Conservation (phyloP, 1,140 invertebrate species). For the Aphelinus certus region DNA sequence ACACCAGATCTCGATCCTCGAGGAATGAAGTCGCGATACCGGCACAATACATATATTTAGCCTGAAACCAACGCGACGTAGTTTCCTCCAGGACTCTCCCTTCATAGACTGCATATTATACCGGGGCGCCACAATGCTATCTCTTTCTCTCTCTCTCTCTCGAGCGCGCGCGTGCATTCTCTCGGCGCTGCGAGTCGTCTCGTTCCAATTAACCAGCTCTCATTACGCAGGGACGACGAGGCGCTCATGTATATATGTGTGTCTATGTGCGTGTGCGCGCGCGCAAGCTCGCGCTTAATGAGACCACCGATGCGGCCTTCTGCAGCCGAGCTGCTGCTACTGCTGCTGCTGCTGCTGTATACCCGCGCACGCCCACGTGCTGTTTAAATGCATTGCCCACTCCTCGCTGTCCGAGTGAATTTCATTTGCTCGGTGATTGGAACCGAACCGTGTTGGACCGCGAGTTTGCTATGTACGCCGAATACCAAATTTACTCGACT, state of each 20-base stretch:
- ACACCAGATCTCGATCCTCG: too few species aligned
- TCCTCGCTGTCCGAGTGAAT: too few species aligned
- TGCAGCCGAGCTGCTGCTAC: background rate
- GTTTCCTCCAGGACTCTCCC: slow-evolving; percentile 10
- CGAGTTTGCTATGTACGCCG: too few species aligned
- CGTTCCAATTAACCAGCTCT: slow-evolving; percentile 63
- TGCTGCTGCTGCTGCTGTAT: background rate
- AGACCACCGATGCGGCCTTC: slow-evolving; percentile 57
- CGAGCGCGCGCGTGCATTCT: slow-evolving; percentile 1
- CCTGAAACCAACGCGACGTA: background rate
- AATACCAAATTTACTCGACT: too few species aligned
- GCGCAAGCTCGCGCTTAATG: slow-evolving; percentile 55
- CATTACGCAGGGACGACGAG: slow-evolving; percentile 57
- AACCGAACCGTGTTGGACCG: too few species aligned
- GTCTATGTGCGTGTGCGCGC: background rate
- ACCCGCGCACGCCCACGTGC: background rate
- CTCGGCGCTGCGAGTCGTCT: slow-evolving; percentile 21
- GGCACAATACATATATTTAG: background rate
- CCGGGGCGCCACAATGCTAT: background rate
- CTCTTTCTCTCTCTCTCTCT: background rate
- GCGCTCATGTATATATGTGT: slow-evolving; percentile 22
- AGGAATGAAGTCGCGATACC: background rate
- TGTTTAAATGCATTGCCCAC: too few species aligned
- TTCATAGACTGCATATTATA: background rate
- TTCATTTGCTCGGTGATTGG: too few species aligned